Evolutionary conservation across 2,888 invertebrate species (phyloP), one percentile per base, ranked within the genome.

Genomic region (Isotomurus palustris): DNA sequence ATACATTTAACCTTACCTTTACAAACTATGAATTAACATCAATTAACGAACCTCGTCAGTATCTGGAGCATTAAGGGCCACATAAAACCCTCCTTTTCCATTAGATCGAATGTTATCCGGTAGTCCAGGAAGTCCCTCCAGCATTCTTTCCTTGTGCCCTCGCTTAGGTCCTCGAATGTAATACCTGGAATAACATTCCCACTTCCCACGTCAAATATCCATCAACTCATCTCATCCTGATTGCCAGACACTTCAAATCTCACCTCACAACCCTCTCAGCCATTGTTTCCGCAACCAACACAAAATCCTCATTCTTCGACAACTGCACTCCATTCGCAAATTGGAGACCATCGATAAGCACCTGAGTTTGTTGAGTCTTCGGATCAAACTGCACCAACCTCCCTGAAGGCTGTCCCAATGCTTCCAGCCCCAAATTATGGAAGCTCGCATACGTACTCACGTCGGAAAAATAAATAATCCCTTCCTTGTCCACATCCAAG

Each of bases 291-390:
- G 84, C 76, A 1, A 94, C 83, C 21, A 96, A 75, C 2, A 96
- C 73, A 72, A 87, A 91, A 60, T 88, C 84, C 74, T 89, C 86
- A 71, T 91, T 85, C 3, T 84, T 83, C 10, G 91, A 88, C 0
- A 96, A 72, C 50, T 81, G 83, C 24, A 97, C 75, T 17, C 96
- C 96, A 76, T 97, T 99, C 0, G 95, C 82, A 76, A 94, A 93
- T 75, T 82, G 84, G 0, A 97, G 72, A 47, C 86, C 81, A 63
- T 87, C 83, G 1, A 90, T 72, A 25, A 96, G 76, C 2, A 92
- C 86, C 72, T 80, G 82, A 72, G 86, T 88, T 64, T 81, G 80
- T 72, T 89, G 89, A 60, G 84, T 88, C 50, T 81, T 82, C 1
- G 88, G 84, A 75, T 91, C 82, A 75, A 89, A 92, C 72, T 85